Percentiles rank a stretch among this genome's conserved stretches.
These are phyloP conservation scores for Mohoua ochrocephala DNA, from an alignment of 2,113 vertebrate species.

Conservation along the genomic window DNA sequence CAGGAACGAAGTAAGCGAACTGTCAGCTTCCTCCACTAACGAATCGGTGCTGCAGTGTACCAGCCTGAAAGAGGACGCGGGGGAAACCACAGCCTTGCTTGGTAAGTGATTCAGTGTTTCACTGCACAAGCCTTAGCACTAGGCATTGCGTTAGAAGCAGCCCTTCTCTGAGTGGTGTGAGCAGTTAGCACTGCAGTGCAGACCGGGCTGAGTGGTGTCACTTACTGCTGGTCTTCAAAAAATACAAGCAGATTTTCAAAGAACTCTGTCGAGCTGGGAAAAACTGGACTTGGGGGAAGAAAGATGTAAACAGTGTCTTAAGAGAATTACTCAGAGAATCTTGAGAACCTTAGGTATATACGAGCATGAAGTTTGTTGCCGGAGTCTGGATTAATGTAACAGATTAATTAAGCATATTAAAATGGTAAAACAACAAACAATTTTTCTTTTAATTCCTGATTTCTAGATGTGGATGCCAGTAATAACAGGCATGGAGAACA, in stretches of 20 bases:
- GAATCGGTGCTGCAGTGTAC: conserved; percentile 45
- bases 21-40: conserved; percentile 51
- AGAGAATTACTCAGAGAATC: background rate
- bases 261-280: background rate
- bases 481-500: conserved; percentile 55
- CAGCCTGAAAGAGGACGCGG: conserved; percentile 65
- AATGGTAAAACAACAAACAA: background rate
- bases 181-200: background rate
- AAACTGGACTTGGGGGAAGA: background rate
- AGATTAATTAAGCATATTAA: background rate
- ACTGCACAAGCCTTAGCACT: background rate
- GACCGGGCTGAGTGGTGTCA: background rate
- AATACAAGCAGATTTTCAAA: background rate
- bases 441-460: background rate
- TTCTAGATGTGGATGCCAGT: conserved; percentile 60
- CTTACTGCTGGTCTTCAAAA: background rate
- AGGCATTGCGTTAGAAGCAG: background rate
- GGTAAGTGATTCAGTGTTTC: conserved; percentile 47
- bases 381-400: background rate
- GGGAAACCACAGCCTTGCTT: conserved; percentile 71
- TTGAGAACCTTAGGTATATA: background rate
- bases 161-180: background rate
- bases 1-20: conserved; percentile 50
- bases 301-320: background rate
- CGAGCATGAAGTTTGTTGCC: background rate